A percentile compares a stretch with the other conserved stretches of the same genome.
phyloP scores from a whole-genome alignment of 2,113 vertebrate genomes.

The Felis chaus region DNA sequence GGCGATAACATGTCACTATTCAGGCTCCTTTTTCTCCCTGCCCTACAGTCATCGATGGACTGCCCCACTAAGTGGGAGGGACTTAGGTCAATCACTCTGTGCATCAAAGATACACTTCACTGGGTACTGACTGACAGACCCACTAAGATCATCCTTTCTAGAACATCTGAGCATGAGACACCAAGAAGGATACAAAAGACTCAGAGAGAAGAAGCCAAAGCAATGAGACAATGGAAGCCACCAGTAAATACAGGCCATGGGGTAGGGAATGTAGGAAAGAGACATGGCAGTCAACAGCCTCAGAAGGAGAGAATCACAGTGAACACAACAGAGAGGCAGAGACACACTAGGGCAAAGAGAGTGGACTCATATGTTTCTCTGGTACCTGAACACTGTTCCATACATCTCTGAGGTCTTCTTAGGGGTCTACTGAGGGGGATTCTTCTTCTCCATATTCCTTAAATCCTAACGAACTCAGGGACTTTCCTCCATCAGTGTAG shows the following conservation, averaged over 20 bases:
- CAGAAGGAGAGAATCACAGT: not conserved
- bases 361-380: not conserved
- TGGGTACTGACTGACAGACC: not conserved
- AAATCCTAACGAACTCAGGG: not conserved
- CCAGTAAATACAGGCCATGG: not conserved
- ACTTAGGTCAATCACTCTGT: not conserved
- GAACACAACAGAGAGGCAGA: not conserved
- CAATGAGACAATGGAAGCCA: not conserved
- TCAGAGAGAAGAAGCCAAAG: not conserved
- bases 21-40: not conserved
- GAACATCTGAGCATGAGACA: not conserved
- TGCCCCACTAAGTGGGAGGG: not conserved
- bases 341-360: not conserved
- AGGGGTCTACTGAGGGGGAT: not conserved
- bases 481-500: not conserved
- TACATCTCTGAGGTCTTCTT: not conserved
- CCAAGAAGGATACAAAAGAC: not conserved
- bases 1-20: not conserved
- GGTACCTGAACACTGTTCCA: not conserved
- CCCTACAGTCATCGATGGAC: not conserved
- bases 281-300: not conserved
- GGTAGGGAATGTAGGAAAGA: not conserved
- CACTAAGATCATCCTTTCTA: not conserved
- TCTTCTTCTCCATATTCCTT: not conserved
- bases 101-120: not conserved